These are phyloP conservation scores for Cylloceria caligata DNA, from an alignment of 2,888 invertebrate species.

Conservation along the genomic window DNA sequence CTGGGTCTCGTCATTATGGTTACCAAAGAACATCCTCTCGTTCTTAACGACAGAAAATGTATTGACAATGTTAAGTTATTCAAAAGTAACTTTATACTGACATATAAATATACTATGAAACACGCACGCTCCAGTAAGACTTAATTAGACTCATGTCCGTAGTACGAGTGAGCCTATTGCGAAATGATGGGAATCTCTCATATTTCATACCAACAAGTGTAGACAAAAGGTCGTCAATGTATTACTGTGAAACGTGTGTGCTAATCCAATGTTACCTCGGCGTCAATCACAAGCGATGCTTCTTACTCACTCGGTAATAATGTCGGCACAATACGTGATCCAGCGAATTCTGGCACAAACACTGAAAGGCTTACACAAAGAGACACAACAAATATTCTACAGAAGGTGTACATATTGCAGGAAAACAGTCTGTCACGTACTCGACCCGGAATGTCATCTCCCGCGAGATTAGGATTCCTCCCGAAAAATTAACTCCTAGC, in stretches of 20 bases:
- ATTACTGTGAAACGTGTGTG: constrained; percentile 47
- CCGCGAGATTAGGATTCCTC: constrained; percentile 52
- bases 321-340: constrained; percentile 42
- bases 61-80: constrained; percentile 23
- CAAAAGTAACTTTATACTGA: constrained; percentile 15
- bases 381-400: constrained; percentile 16
- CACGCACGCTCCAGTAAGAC: not conserved
- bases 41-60: constrained; percentile 51
- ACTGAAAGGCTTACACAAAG: not conserved
- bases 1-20: not conserved
- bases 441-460: constrained; percentile 66
- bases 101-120: constrained; percentile 5
- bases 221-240: constrained; percentile 51
- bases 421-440: constrained; percentile 56
- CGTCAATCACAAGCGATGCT: constrained; percentile 54
- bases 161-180: constrained; percentile 36
- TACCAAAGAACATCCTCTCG: constrained; percentile 46
- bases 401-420: constrained; percentile 19
- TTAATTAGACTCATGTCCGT: constrained; percentile 16
- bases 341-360: constrained; percentile 31
- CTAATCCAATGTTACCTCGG: constrained; percentile 68
- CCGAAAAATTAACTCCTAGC: constrained; percentile 63
- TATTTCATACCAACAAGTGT: constrained; percentile 55
- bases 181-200: constrained; percentile 57
- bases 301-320: constrained; percentile 35